Conservation (phyloP, 2,797 vertebrate species). For the Sternarchorhynchus goeldii region DNA sequence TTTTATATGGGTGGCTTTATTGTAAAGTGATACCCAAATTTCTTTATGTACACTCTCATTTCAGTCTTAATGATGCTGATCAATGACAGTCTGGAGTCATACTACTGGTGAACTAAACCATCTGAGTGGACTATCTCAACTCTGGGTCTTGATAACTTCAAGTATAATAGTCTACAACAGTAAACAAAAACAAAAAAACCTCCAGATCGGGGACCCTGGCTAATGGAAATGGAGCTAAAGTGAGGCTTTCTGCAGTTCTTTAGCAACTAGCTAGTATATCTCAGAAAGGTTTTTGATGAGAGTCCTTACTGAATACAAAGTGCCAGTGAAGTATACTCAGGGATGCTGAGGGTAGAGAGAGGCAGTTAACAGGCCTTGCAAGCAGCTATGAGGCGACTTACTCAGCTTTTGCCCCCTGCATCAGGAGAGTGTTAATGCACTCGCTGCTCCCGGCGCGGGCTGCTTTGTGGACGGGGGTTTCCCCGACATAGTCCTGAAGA, state of each 20-base stretch:
- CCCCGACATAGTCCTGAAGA: conserved; percentile 97
- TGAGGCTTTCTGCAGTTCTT: neutral
- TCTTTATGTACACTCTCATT: too few relatives aligned
- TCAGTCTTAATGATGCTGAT: too few relatives aligned
- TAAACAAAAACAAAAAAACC: neutral
- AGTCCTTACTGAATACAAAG: conserved; percentile 71
- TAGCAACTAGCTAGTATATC: neutral
- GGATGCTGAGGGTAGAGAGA: conserved; percentile 53
- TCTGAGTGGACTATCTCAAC: too few relatives aligned
- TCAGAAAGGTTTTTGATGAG: conserved; percentile 61
- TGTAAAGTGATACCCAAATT: too few relatives aligned
- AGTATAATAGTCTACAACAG: too few relatives aligned
- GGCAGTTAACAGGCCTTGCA: conserved; percentile 52
- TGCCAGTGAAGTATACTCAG: conserved; percentile 60
- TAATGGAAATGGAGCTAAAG: neutral
- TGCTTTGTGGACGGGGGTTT: conserved; percentile 98
- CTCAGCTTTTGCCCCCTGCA: conserved; percentile 94
- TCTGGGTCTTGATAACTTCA: too few relatives aligned
- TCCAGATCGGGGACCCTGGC: neutral
- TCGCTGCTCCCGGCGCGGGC: conserved; percentile 98
- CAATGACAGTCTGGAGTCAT: too few relatives aligned
- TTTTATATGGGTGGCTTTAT: too few relatives aligned
- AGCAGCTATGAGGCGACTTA: conserved; percentile 81
- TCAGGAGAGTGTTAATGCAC: conserved; percentile 94
- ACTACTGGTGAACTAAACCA: too few relatives aligned